A percentile compares a stretch with the other conserved stretches of the same genome.
These are phyloP conservation scores for Sardina pilchardus DNA, from an alignment of 2,113 vertebrate genomes.

Conservation along the genomic window DNA sequence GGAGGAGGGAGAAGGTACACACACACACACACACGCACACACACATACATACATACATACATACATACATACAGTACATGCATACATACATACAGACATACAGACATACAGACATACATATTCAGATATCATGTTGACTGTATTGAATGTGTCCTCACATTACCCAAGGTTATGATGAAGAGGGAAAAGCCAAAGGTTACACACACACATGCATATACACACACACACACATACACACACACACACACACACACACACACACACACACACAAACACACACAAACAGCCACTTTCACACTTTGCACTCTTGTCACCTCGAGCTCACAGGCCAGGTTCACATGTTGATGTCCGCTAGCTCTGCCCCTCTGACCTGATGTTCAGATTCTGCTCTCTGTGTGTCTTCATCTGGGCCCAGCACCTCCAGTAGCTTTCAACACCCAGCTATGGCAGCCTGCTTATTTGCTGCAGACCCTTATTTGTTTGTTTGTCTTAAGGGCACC, in stretches of 20 bases:
- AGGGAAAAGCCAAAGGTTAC: background rate
- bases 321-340: background rate
- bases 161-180: background rate
- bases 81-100: background rate
- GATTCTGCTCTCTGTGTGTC: background rate
- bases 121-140: background rate
- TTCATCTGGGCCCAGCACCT: background rate
- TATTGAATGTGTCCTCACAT: background rate
- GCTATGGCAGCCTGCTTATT: background rate
- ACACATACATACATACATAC: background rate
- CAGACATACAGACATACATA: background rate
- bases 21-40: background rate
- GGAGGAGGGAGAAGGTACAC: constrained; percentile 94
- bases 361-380: background rate
- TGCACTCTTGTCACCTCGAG: background rate
- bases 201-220: background rate
- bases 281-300: background rate
- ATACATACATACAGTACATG: background rate
- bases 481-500: background rate
- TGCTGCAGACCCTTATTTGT: background rate
- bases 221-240: background rate
- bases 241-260: constrained; percentile 11
- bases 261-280: background rate
- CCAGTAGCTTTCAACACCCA: background rate
- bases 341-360: background rate